Evolutionary conservation across 2,113 vertebrate genomes (phyloP), one percentile per base, ranked within the genome.

Genomic region (Sander lucioperca): DNA sequence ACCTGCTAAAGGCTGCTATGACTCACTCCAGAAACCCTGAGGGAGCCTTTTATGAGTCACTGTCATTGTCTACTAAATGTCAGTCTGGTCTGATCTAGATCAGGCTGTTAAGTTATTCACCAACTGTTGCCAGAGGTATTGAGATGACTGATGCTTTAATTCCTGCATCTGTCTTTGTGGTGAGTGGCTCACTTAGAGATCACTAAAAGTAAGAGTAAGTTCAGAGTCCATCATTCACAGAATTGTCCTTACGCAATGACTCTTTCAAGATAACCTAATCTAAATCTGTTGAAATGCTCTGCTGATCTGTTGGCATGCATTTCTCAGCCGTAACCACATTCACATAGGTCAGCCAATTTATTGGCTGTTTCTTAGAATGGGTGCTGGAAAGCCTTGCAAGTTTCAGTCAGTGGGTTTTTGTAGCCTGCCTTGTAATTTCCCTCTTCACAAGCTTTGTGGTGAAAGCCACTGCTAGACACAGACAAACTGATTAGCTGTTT

Each of bases 41-140:
- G 50, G 21, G 39, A 67, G 21, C 23, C 59, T 62, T 58, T 48
- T 63, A 19, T 76, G 73, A 88, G 70, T 91, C 88, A 10, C 9
- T 2, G 10, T 43, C 39, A 43, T 43, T 11, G 9, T 43, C 33
- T 33, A 88, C 84, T 82, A 77, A 81, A 88, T 84, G 82, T 87
- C 80, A 68, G 58, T 14, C 21, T 25, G 39, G 47, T 65, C 43
- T 81, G 27, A 82, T 82, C 62, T 67, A 58, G 71, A 84, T 83
- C 80, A 30, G 58, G 66, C 69, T 64, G 69, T 61, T 61, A 27
- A 56, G 51, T 86, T 83, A 57, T 74, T 82, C 63, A 57, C 48
- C 36, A 43, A 48, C 36, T 68, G 58, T 54, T 83, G 79, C 63
- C 57, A n/a, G 58, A 62, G 75, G 53, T 66, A 33, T 33, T 72